phyloP scores from a whole-genome alignment of 1,140 invertebrate genomes.

The Lethocerus indicus region DNA sequence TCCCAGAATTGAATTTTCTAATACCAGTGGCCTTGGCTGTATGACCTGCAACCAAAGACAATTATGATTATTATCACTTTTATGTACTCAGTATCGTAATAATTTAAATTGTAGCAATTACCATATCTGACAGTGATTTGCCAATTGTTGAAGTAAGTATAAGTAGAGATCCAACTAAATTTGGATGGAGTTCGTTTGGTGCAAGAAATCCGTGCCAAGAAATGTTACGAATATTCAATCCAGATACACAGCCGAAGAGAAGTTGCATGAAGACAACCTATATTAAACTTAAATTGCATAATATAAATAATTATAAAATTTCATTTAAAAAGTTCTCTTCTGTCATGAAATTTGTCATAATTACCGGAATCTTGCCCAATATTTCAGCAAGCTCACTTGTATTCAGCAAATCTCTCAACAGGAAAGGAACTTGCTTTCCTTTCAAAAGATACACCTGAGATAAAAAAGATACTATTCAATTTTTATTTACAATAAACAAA shows the following conservation, averaged over 20 bases:
- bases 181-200: background rate
- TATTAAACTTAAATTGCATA: too few species aligned
- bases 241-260: background rate
- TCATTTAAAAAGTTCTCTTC: background rate
- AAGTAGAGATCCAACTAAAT: background rate
- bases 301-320: too few species aligned
- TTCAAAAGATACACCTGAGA: background rate
- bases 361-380: background rate
- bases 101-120: too few species aligned
- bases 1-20: too few species aligned
- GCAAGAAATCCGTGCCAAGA: conserved; percentile 2
- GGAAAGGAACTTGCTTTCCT: background rate
- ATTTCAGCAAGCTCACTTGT: background rate
- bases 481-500: background rate
- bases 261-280: background rate
- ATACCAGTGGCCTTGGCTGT: too few species aligned
- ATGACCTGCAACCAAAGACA: too few species aligned
- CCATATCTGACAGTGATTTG: too few species aligned
- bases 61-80: too few species aligned
- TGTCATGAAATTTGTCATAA: background rate
- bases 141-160: background rate
- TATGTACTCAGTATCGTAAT: too few species aligned
- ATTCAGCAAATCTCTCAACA: background rate
- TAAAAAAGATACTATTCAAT: background rate
- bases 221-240: conserved; percentile 1